Evolutionary conservation across 2,888 invertebrate species (phyloP), one percentile per base, ranked within the genome.

Genomic region (Drosophila anomelani): DNA sequence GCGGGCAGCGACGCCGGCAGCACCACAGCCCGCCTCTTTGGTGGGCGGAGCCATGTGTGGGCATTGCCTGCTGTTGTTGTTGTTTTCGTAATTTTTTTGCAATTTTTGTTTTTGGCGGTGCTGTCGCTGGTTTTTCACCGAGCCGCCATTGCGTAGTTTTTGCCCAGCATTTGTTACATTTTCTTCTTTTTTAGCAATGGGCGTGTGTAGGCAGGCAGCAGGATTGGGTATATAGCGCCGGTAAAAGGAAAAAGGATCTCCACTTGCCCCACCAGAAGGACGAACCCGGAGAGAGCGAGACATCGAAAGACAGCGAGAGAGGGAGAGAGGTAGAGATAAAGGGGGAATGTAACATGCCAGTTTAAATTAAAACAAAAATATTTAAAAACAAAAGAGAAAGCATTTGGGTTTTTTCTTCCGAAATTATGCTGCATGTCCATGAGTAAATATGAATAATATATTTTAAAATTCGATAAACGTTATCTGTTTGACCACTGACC

Each of bases 61-160:
- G 86, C 77, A 79, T 72, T 68, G 61, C 67, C 20, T 23, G 58
- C 20, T 26, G 20, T 38, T 44, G 57, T 58, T 70, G 66, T 38
- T 36, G 51, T 46, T 66, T 20, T 20, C 23, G 23, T 8, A 17
- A 26, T 46, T 47, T 63, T 46, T 43, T 36, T 51, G 20, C 9
- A 17, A 12, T 46, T 57, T 59, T 59, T n/a, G n/a, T 67, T 59
- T 62, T 67, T 54, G n/a, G 29, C 38, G 57, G 53, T 69, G 47
- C 56, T 54, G 74, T 53, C 64, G 64, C 61, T 44, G 10, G 51
- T 61, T 66, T 61, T 62, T 78, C 62, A 75, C 85, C 73, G 80
- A 76, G 83, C 78, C 69, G 83, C 83, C 83, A 86, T 84, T 84
- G 84, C 86, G 86, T 84, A 84, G 84, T 84, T 83, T 83, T 81